A percentile compares a stretch with the other conserved stretches of the same genome.
These are phyloP conservation scores for Drosophila mimica DNA, from an alignment of 2,888 invertebrate species.

Conservation along the genomic window DNA sequence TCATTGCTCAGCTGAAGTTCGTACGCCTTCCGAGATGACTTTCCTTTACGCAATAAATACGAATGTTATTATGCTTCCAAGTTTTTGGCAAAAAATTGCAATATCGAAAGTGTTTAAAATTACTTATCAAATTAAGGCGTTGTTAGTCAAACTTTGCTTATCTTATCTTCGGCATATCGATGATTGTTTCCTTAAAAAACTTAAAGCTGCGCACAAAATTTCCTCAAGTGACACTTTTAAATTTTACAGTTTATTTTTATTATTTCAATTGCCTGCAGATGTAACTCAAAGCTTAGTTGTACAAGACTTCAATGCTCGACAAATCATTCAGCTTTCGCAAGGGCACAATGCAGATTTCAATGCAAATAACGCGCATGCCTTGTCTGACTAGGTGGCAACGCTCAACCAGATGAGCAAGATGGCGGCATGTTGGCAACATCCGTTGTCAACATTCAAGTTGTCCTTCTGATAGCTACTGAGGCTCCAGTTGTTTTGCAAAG, in stretches of 20 bases:
- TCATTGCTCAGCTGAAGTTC: background rate
- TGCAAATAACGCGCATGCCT: background rate
- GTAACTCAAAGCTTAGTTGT: conserved; percentile 2
- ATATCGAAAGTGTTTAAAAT: background rate
- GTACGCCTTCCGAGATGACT: background rate
- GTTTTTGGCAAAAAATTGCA: background rate
- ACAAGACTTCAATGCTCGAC: background rate
- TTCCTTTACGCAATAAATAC: background rate
- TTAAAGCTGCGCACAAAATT: background rate
- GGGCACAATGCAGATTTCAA: background rate
- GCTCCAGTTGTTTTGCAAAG: background rate
- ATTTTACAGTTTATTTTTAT: background rate
- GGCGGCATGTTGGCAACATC: background rate
- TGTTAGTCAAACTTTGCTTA: background rate
- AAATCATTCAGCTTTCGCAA: conserved; percentile 24
- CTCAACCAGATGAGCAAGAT: background rate
- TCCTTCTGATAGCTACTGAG: background rate
- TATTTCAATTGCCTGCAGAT: background rate
- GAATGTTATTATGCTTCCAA: background rate
- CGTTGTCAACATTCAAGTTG: background rate
- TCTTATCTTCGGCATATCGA: background rate
- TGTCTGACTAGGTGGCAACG: conserved; percentile 21
- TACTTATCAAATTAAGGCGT: background rate
- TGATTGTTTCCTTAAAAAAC: background rate
- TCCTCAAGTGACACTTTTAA: background rate